Percentiles rank a stretch among this genome's conserved stretches.
Evolutionary conservation across 2,888 invertebrate species (phyloP).

Genomic region (Melanargia galathea): DNA sequence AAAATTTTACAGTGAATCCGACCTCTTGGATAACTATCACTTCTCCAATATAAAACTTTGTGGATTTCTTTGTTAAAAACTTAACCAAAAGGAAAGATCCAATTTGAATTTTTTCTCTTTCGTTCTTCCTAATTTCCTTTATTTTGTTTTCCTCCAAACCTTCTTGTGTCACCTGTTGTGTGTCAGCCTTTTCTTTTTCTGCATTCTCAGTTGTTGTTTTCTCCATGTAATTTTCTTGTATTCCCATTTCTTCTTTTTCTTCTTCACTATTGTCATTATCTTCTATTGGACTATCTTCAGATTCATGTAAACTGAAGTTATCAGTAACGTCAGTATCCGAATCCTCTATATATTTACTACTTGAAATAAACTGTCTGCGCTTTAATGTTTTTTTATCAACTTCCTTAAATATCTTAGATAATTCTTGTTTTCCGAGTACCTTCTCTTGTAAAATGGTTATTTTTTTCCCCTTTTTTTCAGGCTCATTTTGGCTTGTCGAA

Average conservation of each 20-base stretch:
- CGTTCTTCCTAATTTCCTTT: not conserved
- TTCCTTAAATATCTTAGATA: too few relatives aligned
- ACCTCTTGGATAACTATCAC: not conserved
- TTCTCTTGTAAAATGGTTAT: too few relatives aligned
- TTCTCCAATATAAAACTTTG: not conserved
- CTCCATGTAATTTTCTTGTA: not conserved
- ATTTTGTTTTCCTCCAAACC: not conserved
- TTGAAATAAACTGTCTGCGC: too few relatives aligned
- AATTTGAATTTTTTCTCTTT: not conserved
- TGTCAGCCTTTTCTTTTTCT: not conserved
- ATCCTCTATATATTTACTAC: not conserved
- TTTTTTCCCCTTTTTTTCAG: too few relatives aligned
- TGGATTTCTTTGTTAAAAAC: not conserved
- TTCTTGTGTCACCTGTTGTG: too few relatives aligned
- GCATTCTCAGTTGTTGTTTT: not conserved
- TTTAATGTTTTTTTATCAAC: too few relatives aligned
- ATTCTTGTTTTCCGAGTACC: too few relatives aligned
- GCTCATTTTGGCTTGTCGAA: too few relatives aligned
- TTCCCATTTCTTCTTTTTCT: constrained; percentile 1
- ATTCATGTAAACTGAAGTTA: not conserved
- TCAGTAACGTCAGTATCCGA: not conserved
- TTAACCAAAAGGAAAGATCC: not conserved
- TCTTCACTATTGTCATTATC: not conserved
- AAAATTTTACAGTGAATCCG: constrained; percentile 1
- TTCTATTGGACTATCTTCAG: constrained; percentile 1